Base-by-base conservation (phyloP, 2,113 vertebrate genomes). In the Scartelaos histophorus region DNA sequence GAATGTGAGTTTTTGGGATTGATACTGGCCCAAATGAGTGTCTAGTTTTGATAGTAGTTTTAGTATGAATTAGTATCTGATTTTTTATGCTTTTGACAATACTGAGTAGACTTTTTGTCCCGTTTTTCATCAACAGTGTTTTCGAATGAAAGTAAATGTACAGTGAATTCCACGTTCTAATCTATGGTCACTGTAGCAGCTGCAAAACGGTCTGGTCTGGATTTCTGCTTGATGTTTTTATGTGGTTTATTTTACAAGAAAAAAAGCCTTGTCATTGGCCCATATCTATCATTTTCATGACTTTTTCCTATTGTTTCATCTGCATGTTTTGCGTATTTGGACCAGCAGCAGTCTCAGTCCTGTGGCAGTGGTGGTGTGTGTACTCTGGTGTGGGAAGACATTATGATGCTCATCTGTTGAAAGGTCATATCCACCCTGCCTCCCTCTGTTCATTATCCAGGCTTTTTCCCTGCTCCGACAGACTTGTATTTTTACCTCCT, bases 401-500 rank as follows among this genome's bases (percentile, higher is more conserved):
- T 90, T 80, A 87, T 85, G 77, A 85, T 82, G 76, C 80, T 90
- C 80, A 85, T 85, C 82, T 91, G 79, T 81, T 71, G 43, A 91
- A 92, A 92, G 90, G 89, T 92, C 88, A 89, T 25, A 79, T 87
- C 78, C 75, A 84, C 82, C 80, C 87, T 90, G 75, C 82, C 74
- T 81, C 81, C 77, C 70, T 86, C 80, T 88, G 73, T 87, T 89
- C 86, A 88, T 90, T 89, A 91, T 82, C 90, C 85, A 81, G 73
- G 75, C 79, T 80, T 47, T 74, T 82, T 86, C 83, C 76, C 85
- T 83, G 74, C 68, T 67, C 83, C 84, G 69, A 69, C 83, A 83
- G 69, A 75, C 72, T 70, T 88, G 89, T 92, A 91, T 91, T 92
- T 91, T 91, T 91, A 92, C 87, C 87, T 86, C 79, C 82, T 85